Conservation (phyloP, 92 coral and sea anemone species). For the Epizoanthus ramosus region DNA sequence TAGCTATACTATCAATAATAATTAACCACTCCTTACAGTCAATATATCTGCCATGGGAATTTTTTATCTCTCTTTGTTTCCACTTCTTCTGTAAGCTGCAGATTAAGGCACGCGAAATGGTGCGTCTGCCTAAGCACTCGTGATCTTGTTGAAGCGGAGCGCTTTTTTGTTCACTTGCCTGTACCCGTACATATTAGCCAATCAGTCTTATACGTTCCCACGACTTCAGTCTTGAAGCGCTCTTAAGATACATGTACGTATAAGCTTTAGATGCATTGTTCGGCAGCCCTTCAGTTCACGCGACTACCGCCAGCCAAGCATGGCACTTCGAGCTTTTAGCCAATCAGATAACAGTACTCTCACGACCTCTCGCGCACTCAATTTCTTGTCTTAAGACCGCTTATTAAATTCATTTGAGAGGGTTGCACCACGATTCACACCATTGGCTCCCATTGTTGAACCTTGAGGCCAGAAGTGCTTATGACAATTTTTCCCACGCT, state of each 20-base stretch:
- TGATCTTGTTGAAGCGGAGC: constrained; percentile 10
- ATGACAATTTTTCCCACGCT: constrained; percentile 68
- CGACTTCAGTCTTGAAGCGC: constrained; percentile 52
- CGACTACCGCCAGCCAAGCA: constrained; percentile 65
- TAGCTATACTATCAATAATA: too few relatives aligned
- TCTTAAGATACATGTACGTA: constrained; percentile 8
- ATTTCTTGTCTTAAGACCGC: constrained; percentile 53
- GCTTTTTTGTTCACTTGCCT: not conserved
- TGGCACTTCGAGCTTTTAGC: constrained; percentile 37
- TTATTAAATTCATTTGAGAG: constrained; percentile 38
- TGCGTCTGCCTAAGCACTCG: not conserved
- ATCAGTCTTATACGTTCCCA: constrained; percentile 70
- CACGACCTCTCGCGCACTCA: constrained; percentile 55
- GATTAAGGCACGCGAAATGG: not conserved
- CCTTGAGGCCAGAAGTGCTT: constrained; percentile 38
- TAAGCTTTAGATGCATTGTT: constrained; percentile 50
- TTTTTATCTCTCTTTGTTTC: not conserved
- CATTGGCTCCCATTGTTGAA: constrained; percentile 32
- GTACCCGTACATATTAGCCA: constrained; percentile 39
- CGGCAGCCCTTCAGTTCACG: constrained; percentile 41
- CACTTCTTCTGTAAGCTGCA: too few relatives aligned
- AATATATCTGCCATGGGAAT: not conserved
- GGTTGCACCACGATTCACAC: constrained; percentile 10
- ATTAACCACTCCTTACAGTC: constrained; percentile 1
- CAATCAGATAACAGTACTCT: constrained; percentile 51